Conservation (phyloP, 1,140 invertebrate genomes). For the Ceratitis capitata region DNA sequence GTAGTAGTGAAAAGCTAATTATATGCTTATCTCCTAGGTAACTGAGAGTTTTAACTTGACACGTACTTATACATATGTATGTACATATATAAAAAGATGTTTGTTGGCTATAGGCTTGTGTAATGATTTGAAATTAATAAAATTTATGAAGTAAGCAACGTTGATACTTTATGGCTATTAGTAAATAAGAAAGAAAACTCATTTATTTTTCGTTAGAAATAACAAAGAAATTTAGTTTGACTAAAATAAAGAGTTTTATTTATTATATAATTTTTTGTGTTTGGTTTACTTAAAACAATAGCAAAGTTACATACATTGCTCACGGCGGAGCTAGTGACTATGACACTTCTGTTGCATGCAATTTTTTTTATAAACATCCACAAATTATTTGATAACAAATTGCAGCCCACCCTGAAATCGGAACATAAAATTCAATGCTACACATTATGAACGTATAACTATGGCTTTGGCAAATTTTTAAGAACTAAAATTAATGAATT, state of each 20-base stretch:
- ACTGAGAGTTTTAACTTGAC: too few relatives aligned
- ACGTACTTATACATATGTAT: too few relatives aligned
- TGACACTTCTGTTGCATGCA: constrained; percentile 32
- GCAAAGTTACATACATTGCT: constrained; percentile 16
- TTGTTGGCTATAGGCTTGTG: too few relatives aligned
- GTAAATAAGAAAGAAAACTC: not conserved
- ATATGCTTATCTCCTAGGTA: too few relatives aligned
- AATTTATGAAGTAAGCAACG: too few relatives aligned
- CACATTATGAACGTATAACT: not conserved
- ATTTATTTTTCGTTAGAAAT: not conserved
- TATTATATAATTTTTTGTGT: not conserved
- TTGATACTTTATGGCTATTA: not conserved
- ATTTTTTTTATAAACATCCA: not conserved
- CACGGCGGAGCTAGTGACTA: constrained; percentile 22
- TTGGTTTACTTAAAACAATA: not conserved
- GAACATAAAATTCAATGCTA: constrained; percentile 20
- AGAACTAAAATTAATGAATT: not conserved
- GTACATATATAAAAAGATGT: too few relatives aligned
- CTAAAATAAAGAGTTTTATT: not conserved
- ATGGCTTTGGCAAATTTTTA: constrained; percentile 35
- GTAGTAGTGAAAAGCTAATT: too few relatives aligned
- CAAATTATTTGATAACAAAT: not conserved
- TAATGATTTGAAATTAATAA: too few relatives aligned
- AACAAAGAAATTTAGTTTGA: not conserved
- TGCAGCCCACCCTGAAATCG: not conserved